Percentiles rank a stretch among this genome's conserved stretches.
Evolutionary conservation across 2,113 vertebrate species (phyloP).

Genomic region (Cnemophilus loriae): DNA sequence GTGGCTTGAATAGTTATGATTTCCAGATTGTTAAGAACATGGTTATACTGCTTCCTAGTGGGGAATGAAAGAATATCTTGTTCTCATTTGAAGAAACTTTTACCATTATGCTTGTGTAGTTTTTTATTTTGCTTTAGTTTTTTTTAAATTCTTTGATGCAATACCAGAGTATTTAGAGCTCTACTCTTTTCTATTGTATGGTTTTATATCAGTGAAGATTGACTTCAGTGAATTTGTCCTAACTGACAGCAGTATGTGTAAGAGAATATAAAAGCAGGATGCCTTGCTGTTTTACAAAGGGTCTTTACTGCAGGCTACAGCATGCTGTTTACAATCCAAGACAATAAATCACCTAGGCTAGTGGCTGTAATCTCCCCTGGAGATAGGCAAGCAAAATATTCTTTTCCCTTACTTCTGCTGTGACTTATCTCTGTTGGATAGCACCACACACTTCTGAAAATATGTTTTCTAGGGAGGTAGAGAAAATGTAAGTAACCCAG

Average conservation of each 20-base stretch:
- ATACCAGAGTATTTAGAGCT: background rate
- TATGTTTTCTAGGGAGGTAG: background rate
- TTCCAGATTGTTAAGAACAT: background rate
- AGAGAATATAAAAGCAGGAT: background rate
- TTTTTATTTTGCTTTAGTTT: background rate
- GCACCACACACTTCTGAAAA: background rate
- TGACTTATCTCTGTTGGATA: background rate
- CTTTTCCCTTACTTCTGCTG: background rate
- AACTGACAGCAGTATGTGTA: background rate
- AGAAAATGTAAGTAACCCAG: background rate
- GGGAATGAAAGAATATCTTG: background rate
- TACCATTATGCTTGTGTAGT: background rate
- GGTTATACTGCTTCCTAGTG: conserved; percentile 39
- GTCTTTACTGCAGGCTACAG: background rate
- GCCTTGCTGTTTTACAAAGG: background rate
- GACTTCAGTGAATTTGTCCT: background rate
- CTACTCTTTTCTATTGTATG: background rate
- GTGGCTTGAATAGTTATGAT: background rate
- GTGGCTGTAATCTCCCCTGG: background rate
- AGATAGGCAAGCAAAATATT: background rate
- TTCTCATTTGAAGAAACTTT: background rate
- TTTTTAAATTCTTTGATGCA: background rate
- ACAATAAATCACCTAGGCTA: background rate
- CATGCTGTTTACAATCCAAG: background rate
- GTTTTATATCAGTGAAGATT: background rate